Conservation (phyloP, 2,797 vertebrate genomes). For the Fringilla coelebs region DNA sequence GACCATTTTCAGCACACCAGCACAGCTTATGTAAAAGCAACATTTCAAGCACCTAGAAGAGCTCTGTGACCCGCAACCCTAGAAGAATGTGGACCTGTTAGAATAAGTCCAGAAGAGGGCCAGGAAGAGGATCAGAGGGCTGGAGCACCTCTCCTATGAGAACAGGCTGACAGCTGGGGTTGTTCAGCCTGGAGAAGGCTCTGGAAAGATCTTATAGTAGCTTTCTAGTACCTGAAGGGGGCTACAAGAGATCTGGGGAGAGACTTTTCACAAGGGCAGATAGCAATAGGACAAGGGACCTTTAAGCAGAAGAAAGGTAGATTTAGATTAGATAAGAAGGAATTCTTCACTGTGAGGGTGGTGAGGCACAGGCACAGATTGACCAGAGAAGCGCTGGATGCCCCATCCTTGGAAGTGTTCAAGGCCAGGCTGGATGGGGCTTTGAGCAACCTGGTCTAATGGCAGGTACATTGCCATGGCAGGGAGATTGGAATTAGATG, state of each 20-base stretch:
- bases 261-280: background rate
- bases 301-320: background rate
- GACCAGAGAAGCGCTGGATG: background rate
- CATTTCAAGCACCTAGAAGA: background rate
- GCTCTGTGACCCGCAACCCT: background rate
- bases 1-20: background rate
- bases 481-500: background rate
- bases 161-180: background rate
- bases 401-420: background rate
- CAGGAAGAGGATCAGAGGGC: background rate
- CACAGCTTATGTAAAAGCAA: background rate
- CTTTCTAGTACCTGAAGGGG: background rate
- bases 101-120: background rate
- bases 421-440: background rate
- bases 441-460: background rate
- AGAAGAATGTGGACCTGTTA: background rate
- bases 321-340: background rate
- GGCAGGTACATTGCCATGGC: background rate
- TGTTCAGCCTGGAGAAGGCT: background rate
- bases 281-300: background rate
- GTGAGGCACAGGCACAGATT: background rate
- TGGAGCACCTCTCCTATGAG: background rate
- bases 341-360: background rate
- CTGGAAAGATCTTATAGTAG: background rate
- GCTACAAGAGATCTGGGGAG: background rate